These are phyloP conservation scores for Eupsilia transversa DNA, from an alignment of 2,888 invertebrate species.

Conservation along the genomic window DNA sequence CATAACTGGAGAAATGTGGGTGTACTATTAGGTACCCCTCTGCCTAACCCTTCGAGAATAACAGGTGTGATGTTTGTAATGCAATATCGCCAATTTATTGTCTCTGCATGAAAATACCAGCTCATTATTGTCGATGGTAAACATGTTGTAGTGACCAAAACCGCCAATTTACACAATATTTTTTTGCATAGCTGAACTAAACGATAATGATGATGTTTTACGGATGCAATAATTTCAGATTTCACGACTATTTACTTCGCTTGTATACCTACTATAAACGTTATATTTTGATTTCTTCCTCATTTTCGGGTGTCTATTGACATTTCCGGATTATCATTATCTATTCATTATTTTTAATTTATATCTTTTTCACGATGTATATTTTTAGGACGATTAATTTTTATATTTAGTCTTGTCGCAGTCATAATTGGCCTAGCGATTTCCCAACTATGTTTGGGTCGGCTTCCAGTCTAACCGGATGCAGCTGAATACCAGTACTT, in stretches of 20 bases:
- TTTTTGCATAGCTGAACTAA: background rate
- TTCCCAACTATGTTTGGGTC: background rate
- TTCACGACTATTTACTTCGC: background rate
- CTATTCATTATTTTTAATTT: background rate
- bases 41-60: no score
- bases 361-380: no score
- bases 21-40: no score
- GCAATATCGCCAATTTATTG: no score
- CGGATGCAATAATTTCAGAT: background rate
- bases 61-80: no score
- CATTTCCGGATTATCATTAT: background rate
- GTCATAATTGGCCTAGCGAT: background rate
- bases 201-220: background rate
- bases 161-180: background rate
- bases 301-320: background rate
- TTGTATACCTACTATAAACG: background rate
- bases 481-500: no score
- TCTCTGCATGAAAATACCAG: no score
- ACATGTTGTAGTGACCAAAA: background rate
- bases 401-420: background rate
- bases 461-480: background rate
- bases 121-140: no score
- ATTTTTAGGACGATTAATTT: background rate
- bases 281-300: background rate
- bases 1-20: no score